Conservation (phyloP, 2,113 vertebrate species). For the Solenodon paradoxus region DNA sequence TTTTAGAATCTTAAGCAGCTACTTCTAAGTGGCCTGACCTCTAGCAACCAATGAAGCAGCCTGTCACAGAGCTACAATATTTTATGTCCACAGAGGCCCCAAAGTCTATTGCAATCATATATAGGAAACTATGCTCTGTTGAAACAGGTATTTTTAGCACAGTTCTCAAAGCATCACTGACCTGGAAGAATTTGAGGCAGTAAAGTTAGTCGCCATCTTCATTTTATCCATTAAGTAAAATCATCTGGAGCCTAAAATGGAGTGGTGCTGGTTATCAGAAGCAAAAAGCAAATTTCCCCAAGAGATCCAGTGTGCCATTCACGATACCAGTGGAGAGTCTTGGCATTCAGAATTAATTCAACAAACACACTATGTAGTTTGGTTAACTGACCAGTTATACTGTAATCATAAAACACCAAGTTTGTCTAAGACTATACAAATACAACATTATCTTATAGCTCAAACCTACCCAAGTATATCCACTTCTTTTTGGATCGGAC, state of each 20-base stretch:
- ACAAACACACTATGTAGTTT: not conserved
- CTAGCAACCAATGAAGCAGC: not conserved
- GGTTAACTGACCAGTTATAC: not conserved
- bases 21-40: constrained; percentile 52
- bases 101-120: constrained; percentile 27
- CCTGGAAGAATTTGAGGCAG: constrained; percentile 39
- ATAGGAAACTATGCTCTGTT: constrained; percentile 37
- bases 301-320: not conserved
- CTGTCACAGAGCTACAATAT: constrained; percentile 39
- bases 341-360: not conserved
- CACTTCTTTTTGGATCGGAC: not conserved
- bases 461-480: not conserved
- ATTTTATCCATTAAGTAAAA: constrained; percentile 38
- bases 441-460: not conserved
- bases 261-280: not conserved
- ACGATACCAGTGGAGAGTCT: not conserved
- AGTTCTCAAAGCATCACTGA: constrained; percentile 57
- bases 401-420: not conserved
- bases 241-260: constrained; percentile 20
- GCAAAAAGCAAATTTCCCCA: constrained; percentile 44
- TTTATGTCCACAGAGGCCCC: constrained; percentile 49
- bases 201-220: constrained; percentile 55
- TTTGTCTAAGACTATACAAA: not conserved
- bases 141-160: constrained; percentile 58
- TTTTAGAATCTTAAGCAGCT: constrained; percentile 44